Evolutionary conservation across 2,888 invertebrate species (phyloP).

Genomic region (Eucriotettix oculatus): DNA sequence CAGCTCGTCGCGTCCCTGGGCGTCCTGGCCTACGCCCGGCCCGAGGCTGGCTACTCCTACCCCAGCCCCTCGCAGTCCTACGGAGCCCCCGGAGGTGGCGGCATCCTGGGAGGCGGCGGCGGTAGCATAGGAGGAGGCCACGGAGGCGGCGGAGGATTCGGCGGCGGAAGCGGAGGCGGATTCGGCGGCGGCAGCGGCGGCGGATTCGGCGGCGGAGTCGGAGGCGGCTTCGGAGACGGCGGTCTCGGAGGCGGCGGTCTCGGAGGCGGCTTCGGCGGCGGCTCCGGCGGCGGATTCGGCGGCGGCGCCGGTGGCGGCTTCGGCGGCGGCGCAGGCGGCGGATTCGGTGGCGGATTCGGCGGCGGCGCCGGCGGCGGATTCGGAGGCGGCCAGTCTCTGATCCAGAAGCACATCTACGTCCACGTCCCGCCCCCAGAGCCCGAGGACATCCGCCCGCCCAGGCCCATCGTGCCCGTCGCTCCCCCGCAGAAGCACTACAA

Average conservation of each 20-base stretch:
- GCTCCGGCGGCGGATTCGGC: slow-evolving; percentile 10
- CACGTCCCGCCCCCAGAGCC: slow-evolving; percentile 81
- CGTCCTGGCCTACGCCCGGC: slow-evolving; percentile 16
- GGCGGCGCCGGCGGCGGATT: slow-evolving; percentile 5
- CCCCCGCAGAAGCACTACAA: slow-evolving; percentile 76
- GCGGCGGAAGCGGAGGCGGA: slow-evolving; percentile 11
- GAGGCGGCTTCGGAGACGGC: background rate
- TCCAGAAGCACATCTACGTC: slow-evolving; percentile 79
- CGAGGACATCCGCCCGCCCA: slow-evolving; percentile 40
- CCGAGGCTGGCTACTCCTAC: slow-evolving; percentile 13
- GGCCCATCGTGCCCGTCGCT: slow-evolving; percentile 33
- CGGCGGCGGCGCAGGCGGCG: slow-evolving; percentile 10
- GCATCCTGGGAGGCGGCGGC: slow-evolving; percentile 19
- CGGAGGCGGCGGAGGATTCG: slow-evolving; percentile 17
- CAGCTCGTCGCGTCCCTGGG: slow-evolving; percentile 17
- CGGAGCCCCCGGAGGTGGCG: slow-evolving; percentile 16
- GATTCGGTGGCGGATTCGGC: slow-evolving; percentile 2
- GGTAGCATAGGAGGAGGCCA: slow-evolving; percentile 23
- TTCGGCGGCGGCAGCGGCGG: slow-evolving; percentile 5
- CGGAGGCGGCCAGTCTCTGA: slow-evolving; percentile 25
- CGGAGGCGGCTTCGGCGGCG: slow-evolving; percentile 17
- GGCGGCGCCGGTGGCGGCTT: slow-evolving; percentile 5
- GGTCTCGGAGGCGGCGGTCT: slow-evolving; percentile 9
- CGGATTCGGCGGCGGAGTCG: slow-evolving; percentile 3
- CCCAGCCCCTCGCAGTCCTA: slow-evolving; percentile 9